These are phyloP conservation scores for Lordiphosa fenestrarum DNA, from an alignment of 2,888 invertebrate species.

Conservation along the genomic window DNA sequence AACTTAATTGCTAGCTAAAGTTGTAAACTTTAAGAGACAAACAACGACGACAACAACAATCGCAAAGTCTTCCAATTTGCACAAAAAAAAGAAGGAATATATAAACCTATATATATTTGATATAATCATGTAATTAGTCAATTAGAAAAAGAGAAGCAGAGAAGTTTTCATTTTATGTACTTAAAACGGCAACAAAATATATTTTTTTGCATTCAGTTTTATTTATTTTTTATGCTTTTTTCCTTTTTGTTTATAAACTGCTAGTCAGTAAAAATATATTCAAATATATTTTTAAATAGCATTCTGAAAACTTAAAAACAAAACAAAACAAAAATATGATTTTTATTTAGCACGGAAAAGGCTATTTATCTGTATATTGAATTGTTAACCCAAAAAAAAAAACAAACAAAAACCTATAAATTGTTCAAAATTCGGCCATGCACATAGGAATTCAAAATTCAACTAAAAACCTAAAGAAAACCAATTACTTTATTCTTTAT, in stretches of 20 bases:
- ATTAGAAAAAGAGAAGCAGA: constrained; percentile 8
- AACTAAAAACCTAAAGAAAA: constrained; percentile 17
- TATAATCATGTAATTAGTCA: constrained; percentile 15
- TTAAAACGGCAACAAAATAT: constrained; percentile 15
- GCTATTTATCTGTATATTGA: constrained; percentile 55
- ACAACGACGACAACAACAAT: constrained; percentile 46
- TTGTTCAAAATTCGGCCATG: constrained; percentile 55
- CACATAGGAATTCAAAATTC: constrained; percentile 72
- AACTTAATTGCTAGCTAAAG: constrained; percentile 55
- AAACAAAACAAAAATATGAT: background rate
- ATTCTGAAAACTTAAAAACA: constrained; percentile 11
- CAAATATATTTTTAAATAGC: constrained; percentile 12
- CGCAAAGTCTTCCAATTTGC: constrained; percentile 74
- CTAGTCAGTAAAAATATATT: constrained; percentile 67
- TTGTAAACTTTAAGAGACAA: constrained; percentile 56
- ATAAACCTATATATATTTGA: constrained; percentile 24
- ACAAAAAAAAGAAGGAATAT: constrained; percentile 23
- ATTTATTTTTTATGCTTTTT: constrained; percentile 61
- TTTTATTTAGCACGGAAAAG: constrained; percentile 49
- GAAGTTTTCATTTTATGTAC: constrained; percentile 15
- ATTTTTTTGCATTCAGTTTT: constrained; percentile 42
- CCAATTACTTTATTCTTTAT: constrained; percentile 21
- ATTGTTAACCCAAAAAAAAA: constrained; percentile 28
- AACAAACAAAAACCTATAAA: constrained; percentile 11
- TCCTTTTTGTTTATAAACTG: constrained; percentile 60